Evolutionary conservation across 2,888 invertebrate genomes (phyloP), one percentile per base, ranked within the genome.

Genomic region (Amblyjoppa fuscipennis): DNA sequence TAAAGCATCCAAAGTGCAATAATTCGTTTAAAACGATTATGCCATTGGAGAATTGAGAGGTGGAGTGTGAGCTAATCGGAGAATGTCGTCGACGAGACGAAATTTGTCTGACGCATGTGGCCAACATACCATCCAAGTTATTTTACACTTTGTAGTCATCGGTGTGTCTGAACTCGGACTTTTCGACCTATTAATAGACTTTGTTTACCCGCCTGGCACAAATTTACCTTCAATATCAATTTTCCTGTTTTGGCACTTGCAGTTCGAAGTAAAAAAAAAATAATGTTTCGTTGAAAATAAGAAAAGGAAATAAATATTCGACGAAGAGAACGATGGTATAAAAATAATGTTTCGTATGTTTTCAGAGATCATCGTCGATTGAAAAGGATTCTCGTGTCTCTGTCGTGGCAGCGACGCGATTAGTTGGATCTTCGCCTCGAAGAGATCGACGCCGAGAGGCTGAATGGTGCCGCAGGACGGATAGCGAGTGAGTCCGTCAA

Each of bases 391-490:
- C 74, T 82, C 81, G 78, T 75, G 74, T 84, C 68, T 68, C 66
- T 59, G 73, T 81, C 34, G 73, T 51, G 66, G 70, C n/a, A 74
- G 20, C 70, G 64, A 71, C 28, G 53, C 64, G 66, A n/a, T 53
- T 51, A n/a, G 53, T 31, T 53, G n/a, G 4, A 56, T 25, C 41
- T 45, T 61, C 64, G 82, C 64, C 53, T 64, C 64, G 76, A 70
- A 82, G 11, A 68, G 31, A 38, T 69, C 53, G 41, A 71, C n/a
- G 49, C 5, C 25, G 45, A 34, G 61, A 84, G 87, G 79, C 89
- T 90, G 90, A 86, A 92, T 92, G 92, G 91, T 91, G 90, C 90
- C 89, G 90, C 89, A 76, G 85, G 89, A 74, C 89, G 90, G 88
- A 83, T 56, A 71, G 11, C 70, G 41, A 85, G 59, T 41, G 45